Conservation (phyloP, 2,113 vertebrate species). For the Pitta sordida region DNA sequence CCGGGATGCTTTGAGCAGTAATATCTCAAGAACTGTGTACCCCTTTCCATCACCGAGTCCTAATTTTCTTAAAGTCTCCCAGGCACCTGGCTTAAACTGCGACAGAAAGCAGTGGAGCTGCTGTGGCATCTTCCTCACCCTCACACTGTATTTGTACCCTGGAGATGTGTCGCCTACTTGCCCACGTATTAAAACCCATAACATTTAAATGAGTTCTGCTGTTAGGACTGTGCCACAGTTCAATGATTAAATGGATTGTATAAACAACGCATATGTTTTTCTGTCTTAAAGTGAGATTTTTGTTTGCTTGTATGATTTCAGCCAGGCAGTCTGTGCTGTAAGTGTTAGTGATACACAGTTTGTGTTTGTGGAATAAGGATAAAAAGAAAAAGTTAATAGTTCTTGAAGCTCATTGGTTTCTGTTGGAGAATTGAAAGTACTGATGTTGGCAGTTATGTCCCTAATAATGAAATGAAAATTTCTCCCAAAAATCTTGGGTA, state of each 20-base stretch:
- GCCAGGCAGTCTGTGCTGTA: neutral
- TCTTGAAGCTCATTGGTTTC: neutral
- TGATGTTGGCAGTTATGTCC: neutral
- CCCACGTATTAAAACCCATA: accelerated
- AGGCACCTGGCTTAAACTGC: neutral
- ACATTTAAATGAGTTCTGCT: neutral
- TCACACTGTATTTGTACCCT: neutral
- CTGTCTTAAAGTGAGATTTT: neutral
- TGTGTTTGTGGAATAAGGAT: neutral
- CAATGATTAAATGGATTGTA: neutral
- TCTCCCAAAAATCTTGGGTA: too few relatives aligned
- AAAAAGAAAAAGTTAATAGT: neutral
- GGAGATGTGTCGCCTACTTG: neutral
- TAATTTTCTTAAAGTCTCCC: slow-evolving; percentile 11
- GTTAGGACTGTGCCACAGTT: neutral
- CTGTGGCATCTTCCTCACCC: neutral
- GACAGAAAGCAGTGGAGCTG: neutral
- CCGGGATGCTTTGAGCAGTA: slow-evolving; percentile 43
- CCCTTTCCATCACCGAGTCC: slow-evolving; percentile 36
- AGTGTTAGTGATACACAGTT: neutral
- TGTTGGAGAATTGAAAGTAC: neutral
- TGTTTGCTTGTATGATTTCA: neutral
- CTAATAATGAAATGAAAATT: neutral
- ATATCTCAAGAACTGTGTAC: slow-evolving; percentile 46
- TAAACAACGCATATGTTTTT: neutral